phyloP scores from a whole-genome alignment of 2,888 invertebrate genomes.

The Gastrophysa polygoni region DNA sequence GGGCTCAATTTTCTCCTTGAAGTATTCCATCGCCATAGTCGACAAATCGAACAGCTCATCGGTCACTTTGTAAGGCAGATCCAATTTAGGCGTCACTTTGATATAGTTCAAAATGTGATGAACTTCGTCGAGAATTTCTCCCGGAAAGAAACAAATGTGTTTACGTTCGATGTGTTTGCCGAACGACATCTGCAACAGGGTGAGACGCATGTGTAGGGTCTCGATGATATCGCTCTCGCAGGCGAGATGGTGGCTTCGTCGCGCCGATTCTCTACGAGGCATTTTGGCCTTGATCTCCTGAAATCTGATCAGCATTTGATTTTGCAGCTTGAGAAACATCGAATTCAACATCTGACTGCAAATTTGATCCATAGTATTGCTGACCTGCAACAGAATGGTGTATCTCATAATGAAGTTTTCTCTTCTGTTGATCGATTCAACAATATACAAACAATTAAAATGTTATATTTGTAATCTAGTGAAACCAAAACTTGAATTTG shows the following conservation, averaged over 20 bases:
- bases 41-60: slow-evolving; percentile 94
- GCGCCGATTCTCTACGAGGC: slow-evolving; percentile 89
- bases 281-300: slow-evolving; percentile 89
- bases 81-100: slow-evolving; percentile 76
- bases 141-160: slow-evolving; percentile 93
- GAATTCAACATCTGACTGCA: slow-evolving; percentile 82
- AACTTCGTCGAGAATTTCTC: slow-evolving; percentile 92
- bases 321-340: slow-evolving; percentile 84
- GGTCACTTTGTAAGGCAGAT: slow-evolving; percentile 89
- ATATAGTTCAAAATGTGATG: slow-evolving; percentile 84
- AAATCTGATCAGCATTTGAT: slow-evolving; percentile 82
- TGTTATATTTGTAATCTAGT: too few species aligned
- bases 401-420: too few species aligned
- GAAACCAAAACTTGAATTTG: too few species aligned
- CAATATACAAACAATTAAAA: too few species aligned
- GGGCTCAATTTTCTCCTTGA: slow-evolving; percentile 92
- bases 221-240: slow-evolving; percentile 93
- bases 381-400: slow-evolving; percentile 74
- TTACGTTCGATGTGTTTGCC: slow-evolving; percentile 93
- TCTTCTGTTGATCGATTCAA: too few species aligned
- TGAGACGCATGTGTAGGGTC: slow-evolving; percentile 90
- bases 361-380: slow-evolving; percentile 77
- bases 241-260: slow-evolving; percentile 87
- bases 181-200: slow-evolving; percentile 91
- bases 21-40: slow-evolving; percentile 98